Conservation (phyloP, 2,113 vertebrate genomes). For the Steatornis caripensis region DNA sequence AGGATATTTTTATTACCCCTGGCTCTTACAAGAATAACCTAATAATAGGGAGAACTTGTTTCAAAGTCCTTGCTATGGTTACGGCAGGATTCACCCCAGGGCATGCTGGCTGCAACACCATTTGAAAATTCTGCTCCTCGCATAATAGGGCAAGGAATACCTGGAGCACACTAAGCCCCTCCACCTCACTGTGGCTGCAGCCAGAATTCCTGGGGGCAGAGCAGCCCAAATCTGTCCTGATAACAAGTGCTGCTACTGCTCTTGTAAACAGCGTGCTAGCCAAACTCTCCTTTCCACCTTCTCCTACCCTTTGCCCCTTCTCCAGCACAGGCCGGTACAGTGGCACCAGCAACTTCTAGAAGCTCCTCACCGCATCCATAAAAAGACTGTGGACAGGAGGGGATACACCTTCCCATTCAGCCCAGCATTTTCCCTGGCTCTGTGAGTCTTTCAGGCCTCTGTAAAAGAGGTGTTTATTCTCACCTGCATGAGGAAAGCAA, state of each 20-base stretch:
- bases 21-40: background rate
- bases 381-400: background rate
- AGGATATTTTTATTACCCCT: background rate
- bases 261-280: too few relatives aligned
- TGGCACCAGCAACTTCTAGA: background rate
- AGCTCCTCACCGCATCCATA: accelerated
- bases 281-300: background rate
- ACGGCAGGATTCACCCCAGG: too few relatives aligned
- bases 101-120: background rate
- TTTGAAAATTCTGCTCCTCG: background rate
- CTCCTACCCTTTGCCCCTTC: too few relatives aligned
- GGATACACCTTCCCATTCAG: background rate
- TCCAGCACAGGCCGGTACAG: background rate
- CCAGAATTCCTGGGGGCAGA: background rate
- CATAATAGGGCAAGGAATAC: background rate
- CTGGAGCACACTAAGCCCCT: background rate
- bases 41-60: background rate
- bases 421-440: background rate
- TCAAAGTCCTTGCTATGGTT: background rate
- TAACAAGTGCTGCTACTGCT: background rate
- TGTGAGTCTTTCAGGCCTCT: background rate
- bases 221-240: background rate
- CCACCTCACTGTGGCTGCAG: background rate
- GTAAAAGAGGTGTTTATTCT: background rate
- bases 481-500: background rate